Evolutionary conservation across 2,797 vertebrate genomes (phyloP), one percentile per base, ranked within the genome.

Genomic region (Phalanger gymnotis): DNA sequence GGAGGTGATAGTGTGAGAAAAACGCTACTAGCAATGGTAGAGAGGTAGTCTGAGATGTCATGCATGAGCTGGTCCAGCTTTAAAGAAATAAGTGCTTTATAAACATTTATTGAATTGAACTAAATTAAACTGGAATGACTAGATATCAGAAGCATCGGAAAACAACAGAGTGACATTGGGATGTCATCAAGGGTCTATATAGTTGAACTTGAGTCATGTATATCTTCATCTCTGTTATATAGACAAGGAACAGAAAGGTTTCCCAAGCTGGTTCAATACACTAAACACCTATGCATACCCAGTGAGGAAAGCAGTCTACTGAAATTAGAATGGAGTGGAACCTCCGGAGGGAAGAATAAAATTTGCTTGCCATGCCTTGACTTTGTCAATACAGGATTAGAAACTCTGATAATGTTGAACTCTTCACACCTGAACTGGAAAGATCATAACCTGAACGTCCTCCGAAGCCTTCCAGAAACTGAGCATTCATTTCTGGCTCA

Each of bases 401-500:
- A 28, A 92, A 87, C 5, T 47, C 4, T 55, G 5, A 91, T 96
- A 53, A 90, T 55, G 6, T 9, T 94, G 22, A 52, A 34, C 73
- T 96, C 3, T 27, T 3, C 22, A 25, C 34, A 93, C 40, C 73
- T 87, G 73, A 87, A 47, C 40, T 87, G 73, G 22, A 51, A 51
- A 51, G 25, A 87, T 87, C 73, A 47, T 87, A 92, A 55, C 25
- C 1, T 90, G 12, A 90, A 96, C 22, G 5, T 53, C 19, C 14
- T 97, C 28, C 6, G 30, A 95, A 89, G 92, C 94, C 87, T 93
- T 31, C 89, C 30, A 92, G 58, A 25, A 95, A 91, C 12, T 30
- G 53, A 90, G 22, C 31, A 92, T 96, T 95, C 12, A 13, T 28
- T 87, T 96, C 93, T 92, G 30, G 92, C 90, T 93, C 90, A 28